Conservation (phyloP, 2,113 vertebrate species). For the Xerus inauris region DNA sequence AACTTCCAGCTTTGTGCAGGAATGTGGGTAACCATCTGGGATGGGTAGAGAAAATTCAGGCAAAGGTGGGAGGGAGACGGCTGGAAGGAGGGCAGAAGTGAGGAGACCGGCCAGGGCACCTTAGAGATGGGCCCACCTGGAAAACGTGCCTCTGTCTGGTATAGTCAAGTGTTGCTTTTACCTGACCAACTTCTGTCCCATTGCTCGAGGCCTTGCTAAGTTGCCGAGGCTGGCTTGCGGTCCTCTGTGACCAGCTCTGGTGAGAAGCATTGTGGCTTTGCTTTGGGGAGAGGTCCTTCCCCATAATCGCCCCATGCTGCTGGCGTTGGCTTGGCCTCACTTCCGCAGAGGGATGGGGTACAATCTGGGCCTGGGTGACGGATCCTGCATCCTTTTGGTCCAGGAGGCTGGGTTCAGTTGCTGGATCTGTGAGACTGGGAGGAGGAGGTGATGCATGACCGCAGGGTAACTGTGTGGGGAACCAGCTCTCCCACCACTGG, state of each 20-base stretch:
- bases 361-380: not conserved
- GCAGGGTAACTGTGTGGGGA: not conserved
- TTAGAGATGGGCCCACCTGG: not conserved
- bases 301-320: not conserved
- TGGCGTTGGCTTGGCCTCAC: too few species aligned
- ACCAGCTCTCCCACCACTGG: not conserved
- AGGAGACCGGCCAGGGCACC: not conserved
- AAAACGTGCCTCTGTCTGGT: not conserved
- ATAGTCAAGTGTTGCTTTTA: too few species aligned
- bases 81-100: not conserved
- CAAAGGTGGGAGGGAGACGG: too few species aligned
- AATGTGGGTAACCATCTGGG: too few species aligned
- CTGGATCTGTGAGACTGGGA: accelerated
- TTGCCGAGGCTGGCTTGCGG: too few species aligned
- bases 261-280: not conserved
- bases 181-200: not conserved
- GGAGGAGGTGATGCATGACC: accelerated
- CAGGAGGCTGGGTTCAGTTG: not conserved
- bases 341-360: too few species aligned
- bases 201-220: too few species aligned
- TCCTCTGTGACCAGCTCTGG: not conserved
- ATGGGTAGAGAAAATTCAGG: not conserved
- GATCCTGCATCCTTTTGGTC: too few species aligned
- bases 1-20: not conserved
- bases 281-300: too few species aligned